Conservation (phyloP, 2,888 invertebrate species). For the Oscheius sp. region DNA sequence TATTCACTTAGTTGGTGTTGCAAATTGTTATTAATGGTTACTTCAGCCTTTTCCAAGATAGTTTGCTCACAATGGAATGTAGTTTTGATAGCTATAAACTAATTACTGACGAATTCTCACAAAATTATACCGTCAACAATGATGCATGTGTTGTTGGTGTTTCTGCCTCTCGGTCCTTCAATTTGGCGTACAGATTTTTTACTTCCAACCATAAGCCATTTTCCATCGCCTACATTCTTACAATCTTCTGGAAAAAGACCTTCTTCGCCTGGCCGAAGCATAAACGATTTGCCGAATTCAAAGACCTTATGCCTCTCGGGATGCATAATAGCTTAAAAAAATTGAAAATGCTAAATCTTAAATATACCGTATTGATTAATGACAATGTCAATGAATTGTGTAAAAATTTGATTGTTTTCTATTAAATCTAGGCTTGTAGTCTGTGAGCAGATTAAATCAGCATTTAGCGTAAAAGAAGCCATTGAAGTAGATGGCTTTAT, state of each 20-base stretch:
- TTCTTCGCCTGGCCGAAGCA: slow-evolving; percentile 22
- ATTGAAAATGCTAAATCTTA: not conserved
- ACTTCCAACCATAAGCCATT: slow-evolving; percentile 36
- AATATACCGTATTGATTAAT: not conserved
- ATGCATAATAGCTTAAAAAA: slow-evolving; percentile 15
- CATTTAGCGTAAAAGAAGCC: not conserved
- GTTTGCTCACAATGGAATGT: slow-evolving; percentile 37
- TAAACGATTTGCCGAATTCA: slow-evolving; percentile 43
- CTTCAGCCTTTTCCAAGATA: slow-evolving; percentile 22
- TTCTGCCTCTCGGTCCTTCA: slow-evolving; percentile 42
- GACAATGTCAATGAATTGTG: slow-evolving; percentile 2
- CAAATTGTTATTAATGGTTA: not conserved
- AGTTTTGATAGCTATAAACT: slow-evolving; percentile 41
- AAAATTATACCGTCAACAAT: slow-evolving; percentile 37
- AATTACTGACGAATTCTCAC: not conserved
- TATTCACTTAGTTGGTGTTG: not conserved
- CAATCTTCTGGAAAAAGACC: slow-evolving; percentile 30
- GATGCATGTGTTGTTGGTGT: slow-evolving; percentile 34
- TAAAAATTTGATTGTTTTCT: not conserved
- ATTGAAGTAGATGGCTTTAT: not conserved
- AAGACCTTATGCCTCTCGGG: slow-evolving; percentile 30
- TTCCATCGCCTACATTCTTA: slow-evolving; percentile 42
- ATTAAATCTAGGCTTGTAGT: not conserved
- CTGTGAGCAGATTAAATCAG: not conserved
- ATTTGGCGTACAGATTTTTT: slow-evolving; percentile 36